phyloP scores from a whole-genome alignment of 2,113 vertebrate genomes.

The Calidris pugnax region DNA sequence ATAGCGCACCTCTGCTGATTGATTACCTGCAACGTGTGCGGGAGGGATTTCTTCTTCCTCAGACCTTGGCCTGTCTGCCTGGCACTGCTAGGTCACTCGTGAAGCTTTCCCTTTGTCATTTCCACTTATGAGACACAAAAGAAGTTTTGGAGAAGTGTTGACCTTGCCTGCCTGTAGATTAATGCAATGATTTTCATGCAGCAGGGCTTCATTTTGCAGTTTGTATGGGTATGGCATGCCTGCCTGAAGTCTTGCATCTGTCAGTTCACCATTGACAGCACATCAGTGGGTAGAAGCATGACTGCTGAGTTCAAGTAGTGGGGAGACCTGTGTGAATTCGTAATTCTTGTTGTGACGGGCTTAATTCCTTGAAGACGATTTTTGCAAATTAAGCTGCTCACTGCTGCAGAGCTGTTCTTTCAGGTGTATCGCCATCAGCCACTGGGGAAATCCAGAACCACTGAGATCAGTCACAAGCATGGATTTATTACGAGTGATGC shows the following conservation, averaged over 20 bases:
- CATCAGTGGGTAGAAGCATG: neutral
- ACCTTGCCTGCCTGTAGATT: neutral
- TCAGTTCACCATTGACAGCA: neutral
- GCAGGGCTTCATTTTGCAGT: neutral
- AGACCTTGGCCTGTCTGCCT: neutral
- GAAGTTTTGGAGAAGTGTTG: neutral
- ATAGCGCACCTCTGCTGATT: neutral
- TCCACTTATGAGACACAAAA: neutral
- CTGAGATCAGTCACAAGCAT: neutral
- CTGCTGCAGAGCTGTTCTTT: neutral
- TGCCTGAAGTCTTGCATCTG: neutral
- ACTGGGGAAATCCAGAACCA: neutral
- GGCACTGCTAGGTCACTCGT: neutral
- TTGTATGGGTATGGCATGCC: neutral
- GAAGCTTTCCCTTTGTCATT: neutral
- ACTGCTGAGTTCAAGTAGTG: neutral
- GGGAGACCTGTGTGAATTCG: neutral
- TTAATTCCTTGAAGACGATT: constrained; percentile 1
- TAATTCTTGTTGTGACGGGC: neutral
- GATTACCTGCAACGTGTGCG: neutral
- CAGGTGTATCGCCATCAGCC: neutral
- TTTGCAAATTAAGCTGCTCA: neutral
- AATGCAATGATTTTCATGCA: neutral
- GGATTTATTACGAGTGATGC: constrained; percentile 3
- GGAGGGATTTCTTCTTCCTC: neutral